Base-by-base conservation (phyloP, 2,888 invertebrate species). In the Tubiluchus corallicola region DNA sequence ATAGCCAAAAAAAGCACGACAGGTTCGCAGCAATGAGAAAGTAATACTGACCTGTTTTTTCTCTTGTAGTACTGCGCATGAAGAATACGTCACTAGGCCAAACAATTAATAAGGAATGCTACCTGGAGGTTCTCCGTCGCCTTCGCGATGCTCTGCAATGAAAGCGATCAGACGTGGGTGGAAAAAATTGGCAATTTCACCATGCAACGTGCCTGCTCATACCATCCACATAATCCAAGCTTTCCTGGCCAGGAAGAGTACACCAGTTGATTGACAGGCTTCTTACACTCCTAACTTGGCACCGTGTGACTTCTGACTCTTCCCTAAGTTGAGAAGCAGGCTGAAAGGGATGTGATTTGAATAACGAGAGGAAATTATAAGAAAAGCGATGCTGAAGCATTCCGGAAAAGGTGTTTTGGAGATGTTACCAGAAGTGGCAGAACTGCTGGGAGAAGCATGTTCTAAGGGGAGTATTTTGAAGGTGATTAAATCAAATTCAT, bases 251-350 rank as follows among this genome's bases (percentile, higher is more conserved):
- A 48, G 42, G 17, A 21, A 45, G 16, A 37, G 38, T n/a, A 47
- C 39, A 38, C 1, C 42, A 13, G 3, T 41, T 38, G n/a, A n/a
- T n/a, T n/a, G n/a, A n/a, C n/a, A n/a, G 39, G 39, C n/a, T 17
- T 37, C 17, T n/a, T 2, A 46, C 43, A 41, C 45, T 37, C 45
- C 45, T 17, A 41, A 46, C 44, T 37, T 48, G 37, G 44, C 42
- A 40, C 49, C 44, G 2, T 48, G 49, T 18, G 21, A 44, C 21
- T 46, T 49, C 39, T 48, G 43, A 29, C 29, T 49, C 17, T 48
- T 45, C 37, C 42, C 44, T 4, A 48, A 48, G 37, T 17, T 43
- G 47, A 47, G 47, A 37, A 47, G 38, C 37, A 44, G 44, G 4
- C 45, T 45, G 17, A 47, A 47, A 47, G 42, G 42, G n/a, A 21